phyloP scores from a whole-genome alignment of 2,888 invertebrate species.

The Xestia c-nigrum region DNA sequence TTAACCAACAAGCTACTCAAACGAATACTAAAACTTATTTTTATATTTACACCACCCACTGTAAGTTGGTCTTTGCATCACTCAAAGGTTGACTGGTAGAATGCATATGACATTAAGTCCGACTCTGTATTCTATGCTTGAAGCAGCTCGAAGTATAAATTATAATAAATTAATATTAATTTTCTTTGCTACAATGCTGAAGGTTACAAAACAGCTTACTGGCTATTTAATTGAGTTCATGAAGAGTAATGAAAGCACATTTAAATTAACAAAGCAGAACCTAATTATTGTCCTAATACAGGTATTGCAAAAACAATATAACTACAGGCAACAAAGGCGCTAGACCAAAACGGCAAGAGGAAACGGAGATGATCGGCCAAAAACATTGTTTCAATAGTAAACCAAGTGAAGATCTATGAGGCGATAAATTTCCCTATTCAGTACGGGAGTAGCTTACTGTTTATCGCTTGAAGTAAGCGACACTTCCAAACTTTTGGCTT shows the following conservation, averaged over 20 bases:
- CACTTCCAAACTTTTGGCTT: conserved; percentile 32
- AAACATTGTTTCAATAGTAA: conserved; percentile 25
- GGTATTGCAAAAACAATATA: conserved; percentile 2
- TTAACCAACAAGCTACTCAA: too few species aligned
- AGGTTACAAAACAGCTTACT: background rate
- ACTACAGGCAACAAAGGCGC: conserved; percentile 7
- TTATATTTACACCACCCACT: background rate
- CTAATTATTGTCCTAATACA: background rate
- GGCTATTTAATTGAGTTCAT: background rate
- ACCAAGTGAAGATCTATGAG: conserved; percentile 15
- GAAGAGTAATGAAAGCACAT: background rate
- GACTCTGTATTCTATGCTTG: background rate
- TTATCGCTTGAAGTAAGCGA: conserved; percentile 24
- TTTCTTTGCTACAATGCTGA: background rate
- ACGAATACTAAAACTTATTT: too few species aligned
- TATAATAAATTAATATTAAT: too few species aligned
- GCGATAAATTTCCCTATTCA: conserved; percentile 31
- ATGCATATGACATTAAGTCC: background rate
- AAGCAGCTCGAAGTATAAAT: too few species aligned
- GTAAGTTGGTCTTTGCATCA: background rate
- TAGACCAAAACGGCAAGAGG: conserved; percentile 46
- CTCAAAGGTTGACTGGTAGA: background rate
- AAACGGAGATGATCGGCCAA: conserved; percentile 23
- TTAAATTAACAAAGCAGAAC: background rate
- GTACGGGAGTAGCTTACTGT: background rate